Conservation (phyloP, 2,888 invertebrate species). For the Luffia ferchaultella region DNA sequence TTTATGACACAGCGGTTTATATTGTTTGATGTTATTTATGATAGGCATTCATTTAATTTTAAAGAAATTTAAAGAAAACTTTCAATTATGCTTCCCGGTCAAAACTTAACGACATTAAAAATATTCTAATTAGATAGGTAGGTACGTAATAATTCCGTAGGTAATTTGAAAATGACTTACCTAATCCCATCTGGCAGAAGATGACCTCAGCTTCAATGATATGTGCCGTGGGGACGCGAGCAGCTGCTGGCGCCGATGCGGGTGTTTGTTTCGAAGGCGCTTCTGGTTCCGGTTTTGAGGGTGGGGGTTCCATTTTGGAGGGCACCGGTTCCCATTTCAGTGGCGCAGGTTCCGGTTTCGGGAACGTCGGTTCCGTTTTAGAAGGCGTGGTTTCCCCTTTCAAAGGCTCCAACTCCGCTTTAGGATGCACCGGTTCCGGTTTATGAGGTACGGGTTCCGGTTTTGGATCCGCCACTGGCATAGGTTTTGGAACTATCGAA, state of each 20-base stretch:
- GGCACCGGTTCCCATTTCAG: constrained; percentile 14
- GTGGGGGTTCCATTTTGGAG: constrained; percentile 5
- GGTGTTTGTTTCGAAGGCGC: constrained; percentile 10
- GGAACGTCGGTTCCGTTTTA: constrained; percentile 19
- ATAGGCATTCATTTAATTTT: too few relatives aligned
- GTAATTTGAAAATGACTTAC: constrained; percentile 46
- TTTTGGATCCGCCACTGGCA: constrained; percentile 17
- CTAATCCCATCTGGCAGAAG: constrained; percentile 76
- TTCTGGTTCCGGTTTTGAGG: constrained; percentile 18
- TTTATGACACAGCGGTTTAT: too few relatives aligned
- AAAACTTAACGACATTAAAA: not conserved
- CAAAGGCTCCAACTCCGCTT: not conserved
- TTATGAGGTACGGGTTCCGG: constrained; percentile 19
- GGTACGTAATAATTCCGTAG: not conserved
- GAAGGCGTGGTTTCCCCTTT: not conserved
- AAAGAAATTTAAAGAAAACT: too few relatives aligned
- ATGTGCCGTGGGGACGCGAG: constrained; percentile 43
- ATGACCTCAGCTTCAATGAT: constrained; percentile 73
- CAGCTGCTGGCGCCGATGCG: constrained; percentile 21
- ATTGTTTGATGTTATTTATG: too few relatives aligned
- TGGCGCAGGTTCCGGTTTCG: constrained; percentile 11
- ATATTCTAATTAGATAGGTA: not conserved
- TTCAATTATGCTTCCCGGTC: too few relatives aligned
- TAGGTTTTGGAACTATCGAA: constrained; percentile 9
- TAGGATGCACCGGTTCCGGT: constrained; percentile 45